Evolutionary conservation across 2,113 vertebrate species (phyloP).

Genomic region (Pollimyrus isidori): DNA sequence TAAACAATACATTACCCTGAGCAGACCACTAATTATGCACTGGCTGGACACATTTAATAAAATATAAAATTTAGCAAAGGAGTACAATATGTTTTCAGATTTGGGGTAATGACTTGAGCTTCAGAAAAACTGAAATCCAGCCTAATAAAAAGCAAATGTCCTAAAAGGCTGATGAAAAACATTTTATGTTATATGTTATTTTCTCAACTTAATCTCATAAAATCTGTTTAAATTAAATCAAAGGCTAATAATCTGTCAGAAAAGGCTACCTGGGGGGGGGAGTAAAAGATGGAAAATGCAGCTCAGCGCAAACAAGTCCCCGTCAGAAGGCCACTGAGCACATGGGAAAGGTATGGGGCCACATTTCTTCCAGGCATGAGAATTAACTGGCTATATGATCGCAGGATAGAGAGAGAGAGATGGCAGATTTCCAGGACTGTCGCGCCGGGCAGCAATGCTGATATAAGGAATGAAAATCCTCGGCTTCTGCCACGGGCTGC

Average conservation of each 20-base stretch:
- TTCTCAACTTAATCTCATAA: neutral
- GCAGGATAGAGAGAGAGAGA: neutral
- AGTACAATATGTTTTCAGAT: neutral
- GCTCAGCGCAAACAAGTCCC: neutral
- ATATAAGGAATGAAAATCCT: slow-evolving; percentile 16
- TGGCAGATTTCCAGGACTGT: neutral
- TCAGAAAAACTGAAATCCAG: neutral
- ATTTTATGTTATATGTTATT: neutral
- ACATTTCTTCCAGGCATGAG: neutral
- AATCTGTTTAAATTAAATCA: neutral
- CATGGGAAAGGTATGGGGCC: neutral
- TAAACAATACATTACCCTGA: neutral
- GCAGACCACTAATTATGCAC: neutral
- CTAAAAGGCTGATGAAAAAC: neutral
- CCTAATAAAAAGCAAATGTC: neutral
- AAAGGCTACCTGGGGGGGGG: neutral
- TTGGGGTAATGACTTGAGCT: neutral
- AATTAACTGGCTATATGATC: slow-evolving; percentile 3
- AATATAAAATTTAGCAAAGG: neutral
- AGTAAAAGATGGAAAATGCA: neutral
- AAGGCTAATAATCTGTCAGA: neutral
- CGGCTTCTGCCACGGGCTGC: neutral
- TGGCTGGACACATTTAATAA: neutral
- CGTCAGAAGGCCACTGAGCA: neutral
- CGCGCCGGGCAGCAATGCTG: neutral